Evolutionary conservation across 2,888 invertebrate genomes (phyloP).

Genomic region (Drosophila tripunctata): DNA sequence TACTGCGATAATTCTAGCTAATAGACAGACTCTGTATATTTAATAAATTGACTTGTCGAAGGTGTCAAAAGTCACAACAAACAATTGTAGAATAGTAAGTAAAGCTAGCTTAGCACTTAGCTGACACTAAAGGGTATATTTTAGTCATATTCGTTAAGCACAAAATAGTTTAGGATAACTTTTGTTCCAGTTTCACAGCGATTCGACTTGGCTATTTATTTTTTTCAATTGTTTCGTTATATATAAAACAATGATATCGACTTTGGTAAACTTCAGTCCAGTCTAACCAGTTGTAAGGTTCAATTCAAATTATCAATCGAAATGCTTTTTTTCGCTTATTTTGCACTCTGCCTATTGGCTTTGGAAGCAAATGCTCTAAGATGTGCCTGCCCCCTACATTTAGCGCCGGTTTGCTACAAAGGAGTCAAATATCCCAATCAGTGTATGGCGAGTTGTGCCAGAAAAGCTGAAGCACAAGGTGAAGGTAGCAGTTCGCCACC

Average conservation of each 20-base stretch:
- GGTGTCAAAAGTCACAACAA: constrained; percentile 25
- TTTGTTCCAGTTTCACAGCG: too few species aligned
- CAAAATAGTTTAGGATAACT: neutral
- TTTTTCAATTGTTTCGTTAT: neutral
- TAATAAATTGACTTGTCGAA: neutral
- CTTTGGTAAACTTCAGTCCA: constrained; percentile 39
- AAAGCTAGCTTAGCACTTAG: neutral
- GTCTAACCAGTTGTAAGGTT: constrained; percentile 21
- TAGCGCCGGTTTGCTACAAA: constrained; percentile 42
- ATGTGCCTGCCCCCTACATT: constrained; percentile 35
- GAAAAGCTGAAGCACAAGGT: constrained; percentile 39
- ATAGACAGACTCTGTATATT: constrained; percentile 1
- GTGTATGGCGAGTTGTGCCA: constrained; percentile 69
- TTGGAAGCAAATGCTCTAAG: constrained; percentile 18
- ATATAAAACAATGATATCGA: constrained; percentile 29
- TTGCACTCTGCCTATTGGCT: constrained; percentile 54
- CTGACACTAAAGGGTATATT: neutral
- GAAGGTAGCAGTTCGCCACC: constrained; percentile 43
- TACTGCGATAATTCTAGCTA: neutral
- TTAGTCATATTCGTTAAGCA: neutral
- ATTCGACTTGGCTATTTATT: too few species aligned
- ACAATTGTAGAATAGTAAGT: neutral
- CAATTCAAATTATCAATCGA: constrained; percentile 6
- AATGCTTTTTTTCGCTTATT: constrained; percentile 61
- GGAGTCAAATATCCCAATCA: constrained; percentile 62